A percentile compares a stretch with the other conserved stretches of the same genome.
Conservation (phyloP, 2,113 vertebrate species). For the Sphyrna mokarran region DNA sequence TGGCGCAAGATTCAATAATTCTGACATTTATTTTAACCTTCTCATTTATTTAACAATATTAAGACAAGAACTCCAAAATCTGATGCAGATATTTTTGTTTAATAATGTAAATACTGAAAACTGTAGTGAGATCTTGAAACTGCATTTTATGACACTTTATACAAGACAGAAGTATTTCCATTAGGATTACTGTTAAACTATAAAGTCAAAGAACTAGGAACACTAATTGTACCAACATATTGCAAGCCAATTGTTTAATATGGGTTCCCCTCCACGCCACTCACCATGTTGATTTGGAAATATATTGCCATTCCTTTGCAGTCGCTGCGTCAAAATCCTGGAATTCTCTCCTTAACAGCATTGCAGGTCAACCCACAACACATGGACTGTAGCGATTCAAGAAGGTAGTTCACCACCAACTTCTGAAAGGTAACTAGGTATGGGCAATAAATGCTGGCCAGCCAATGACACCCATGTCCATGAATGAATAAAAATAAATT, state of each 20-base stretch:
- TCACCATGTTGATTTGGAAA: too few species aligned
- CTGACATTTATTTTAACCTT: background rate
- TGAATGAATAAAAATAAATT: background rate
- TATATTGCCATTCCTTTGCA: too few species aligned
- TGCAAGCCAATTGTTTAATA: background rate
- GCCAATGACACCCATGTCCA: too few species aligned
- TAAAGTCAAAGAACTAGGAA: background rate
- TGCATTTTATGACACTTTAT: background rate
- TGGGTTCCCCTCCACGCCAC: background rate
- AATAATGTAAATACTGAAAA: background rate
- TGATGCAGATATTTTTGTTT: background rate
- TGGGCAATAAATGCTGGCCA: too few species aligned
- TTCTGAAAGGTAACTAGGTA: too few species aligned
- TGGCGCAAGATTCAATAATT: background rate
- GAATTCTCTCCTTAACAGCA: too few species aligned
- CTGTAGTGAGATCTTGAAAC: background rate
- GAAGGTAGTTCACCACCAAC: too few species aligned
- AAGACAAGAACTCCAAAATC: background rate
- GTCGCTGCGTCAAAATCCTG: too few species aligned
- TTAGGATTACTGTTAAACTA: background rate
- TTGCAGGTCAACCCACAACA: too few species aligned
- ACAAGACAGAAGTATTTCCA: background rate
- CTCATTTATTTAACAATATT: background rate
- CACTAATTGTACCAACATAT: background rate
- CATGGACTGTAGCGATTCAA: too few species aligned